Evolutionary conservation across 2,113 vertebrate species (phyloP), one percentile per base, ranked within the genome.

Genomic region (Odontesthes bonariensis): DNA sequence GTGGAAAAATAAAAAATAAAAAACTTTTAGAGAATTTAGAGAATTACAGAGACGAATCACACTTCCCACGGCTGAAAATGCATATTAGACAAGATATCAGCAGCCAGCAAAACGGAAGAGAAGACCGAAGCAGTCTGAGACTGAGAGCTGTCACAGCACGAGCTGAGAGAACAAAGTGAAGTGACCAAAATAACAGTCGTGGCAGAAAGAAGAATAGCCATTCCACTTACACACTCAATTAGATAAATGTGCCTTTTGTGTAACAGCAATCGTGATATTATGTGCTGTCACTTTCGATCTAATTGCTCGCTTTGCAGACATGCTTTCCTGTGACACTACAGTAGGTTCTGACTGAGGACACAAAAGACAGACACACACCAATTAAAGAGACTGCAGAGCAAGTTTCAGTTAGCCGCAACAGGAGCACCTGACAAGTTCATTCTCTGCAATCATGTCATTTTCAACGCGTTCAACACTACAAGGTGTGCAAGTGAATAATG

Each of bases 201-300:
- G 71, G 53, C 12, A 42, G 46, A 19, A 60, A 62, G 35, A 9
- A 69, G 91, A 93, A 89, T 94, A 9, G 54, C 61, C 69, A 68
- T 63, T 42, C 46, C 33, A 14, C 72, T 67, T 74, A 96, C 96
- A 94, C 96, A 93, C 95, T 96, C 96, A 95, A 95, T 95, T 96
- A 94, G 10, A 94, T 96, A 96, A 97, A 96, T 95, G 95, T 96
- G 93, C 92, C 95, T 96, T 96, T 96, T 95, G 93, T 95, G 91
- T 89, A 95, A 95, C 92, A 85, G 89, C 95, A 97, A 96, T 96
- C 95, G 96, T 95, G 96, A 95, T 96, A 97, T 96, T 92, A 91
- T 88, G 91, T 86, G 84, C 90, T 92, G 92, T 94, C 92, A 89
- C 91, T 92, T 90, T 88, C 82, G 78, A 91, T 91, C 80, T 93